Evolutionary conservation across 2,797 vertebrate species (phyloP).

Genomic region (Sus cebifrons): DNA sequence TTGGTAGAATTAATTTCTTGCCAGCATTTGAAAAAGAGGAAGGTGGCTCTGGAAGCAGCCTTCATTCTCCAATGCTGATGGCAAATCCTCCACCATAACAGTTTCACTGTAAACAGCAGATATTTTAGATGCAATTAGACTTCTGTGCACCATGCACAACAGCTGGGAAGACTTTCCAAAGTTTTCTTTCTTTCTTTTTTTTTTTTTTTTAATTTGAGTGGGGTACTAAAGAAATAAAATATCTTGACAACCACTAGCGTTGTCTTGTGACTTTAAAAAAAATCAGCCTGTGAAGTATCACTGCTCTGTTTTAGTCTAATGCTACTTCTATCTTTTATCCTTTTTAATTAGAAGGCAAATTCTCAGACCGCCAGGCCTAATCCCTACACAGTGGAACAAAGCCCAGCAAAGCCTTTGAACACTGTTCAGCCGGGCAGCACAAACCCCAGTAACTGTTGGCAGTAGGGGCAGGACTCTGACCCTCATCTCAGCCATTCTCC

Average conservation of each 20-base stretch:
- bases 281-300: constrained; percentile 95
- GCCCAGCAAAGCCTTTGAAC: constrained; percentile 99
- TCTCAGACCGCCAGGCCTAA: constrained; percentile 99
- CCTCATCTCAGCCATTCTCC: constrained; percentile 93
- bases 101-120: constrained; percentile 68
- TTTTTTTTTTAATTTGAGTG: neutral
- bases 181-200: constrained; percentile 77
- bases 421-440: constrained; percentile 94
- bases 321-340: constrained; percentile 99
- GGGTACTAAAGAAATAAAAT: constrained; percentile 89
- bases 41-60: constrained; percentile 78
- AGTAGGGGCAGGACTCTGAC: constrained; percentile 93
- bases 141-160: constrained; percentile 81
- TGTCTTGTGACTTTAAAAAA: constrained; percentile 93
- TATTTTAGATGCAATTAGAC: constrained; percentile 82
- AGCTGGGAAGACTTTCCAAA: constrained; percentile 89
- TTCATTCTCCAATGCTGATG: constrained; percentile 59
- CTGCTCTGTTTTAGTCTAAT: constrained; percentile 96
- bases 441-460: constrained; percentile 93
- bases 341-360: constrained; percentile 99
- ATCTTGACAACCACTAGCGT: constrained; percentile 91
- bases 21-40: constrained; percentile 73
- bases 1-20: constrained; percentile 79
- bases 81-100: constrained; percentile 63
- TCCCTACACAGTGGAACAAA: constrained; percentile 99